These are phyloP conservation scores for Caranx melampygus DNA, from an alignment of 2,113 vertebrate species.

Conservation along the genomic window DNA sequence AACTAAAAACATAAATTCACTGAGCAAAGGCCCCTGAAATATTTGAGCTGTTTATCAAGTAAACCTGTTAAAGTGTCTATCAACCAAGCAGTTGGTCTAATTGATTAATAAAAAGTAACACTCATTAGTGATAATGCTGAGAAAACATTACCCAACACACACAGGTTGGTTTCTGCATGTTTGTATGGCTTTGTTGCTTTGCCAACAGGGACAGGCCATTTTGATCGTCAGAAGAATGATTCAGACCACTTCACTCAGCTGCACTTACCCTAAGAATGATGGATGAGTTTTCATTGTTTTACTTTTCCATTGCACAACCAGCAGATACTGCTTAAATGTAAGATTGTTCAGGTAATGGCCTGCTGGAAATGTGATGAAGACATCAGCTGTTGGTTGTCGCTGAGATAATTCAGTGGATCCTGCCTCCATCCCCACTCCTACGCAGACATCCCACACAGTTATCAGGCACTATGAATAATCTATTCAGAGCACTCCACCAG, in stretches of 20 bases:
- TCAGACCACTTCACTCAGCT: conserved; percentile 6
- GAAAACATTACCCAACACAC: neutral
- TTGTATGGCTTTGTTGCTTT: neutral
- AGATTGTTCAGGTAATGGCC: conserved; percentile 44
- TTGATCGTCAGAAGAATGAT: neutral
- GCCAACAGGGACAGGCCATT: neutral
- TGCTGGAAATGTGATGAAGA: conserved; percentile 63
- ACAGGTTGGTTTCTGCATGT: neutral
- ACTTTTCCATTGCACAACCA: conserved; percentile 23
- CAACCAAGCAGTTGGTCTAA: too few species aligned
- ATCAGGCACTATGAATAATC: conserved; percentile 75
- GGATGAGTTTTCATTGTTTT: neutral
- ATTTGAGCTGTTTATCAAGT: too few species aligned
- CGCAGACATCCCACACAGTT: conserved; percentile 75
- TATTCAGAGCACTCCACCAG: conserved; percentile 72
- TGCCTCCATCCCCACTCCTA: conserved; percentile 69
- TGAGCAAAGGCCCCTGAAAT: neutral
- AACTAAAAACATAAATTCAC: conserved; percentile 6
- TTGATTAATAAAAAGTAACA: neutral
- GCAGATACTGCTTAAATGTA: conserved; percentile 21
- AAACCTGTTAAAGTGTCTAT: too few species aligned
- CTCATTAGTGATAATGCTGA: neutral
- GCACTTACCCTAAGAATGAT: neutral
- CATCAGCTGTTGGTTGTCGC: conserved; percentile 50
- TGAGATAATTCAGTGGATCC: conserved; percentile 54